phyloP scores from a whole-genome alignment of 1,140 invertebrate genomes.

The Tyrophagus putrescentiae region DNA sequence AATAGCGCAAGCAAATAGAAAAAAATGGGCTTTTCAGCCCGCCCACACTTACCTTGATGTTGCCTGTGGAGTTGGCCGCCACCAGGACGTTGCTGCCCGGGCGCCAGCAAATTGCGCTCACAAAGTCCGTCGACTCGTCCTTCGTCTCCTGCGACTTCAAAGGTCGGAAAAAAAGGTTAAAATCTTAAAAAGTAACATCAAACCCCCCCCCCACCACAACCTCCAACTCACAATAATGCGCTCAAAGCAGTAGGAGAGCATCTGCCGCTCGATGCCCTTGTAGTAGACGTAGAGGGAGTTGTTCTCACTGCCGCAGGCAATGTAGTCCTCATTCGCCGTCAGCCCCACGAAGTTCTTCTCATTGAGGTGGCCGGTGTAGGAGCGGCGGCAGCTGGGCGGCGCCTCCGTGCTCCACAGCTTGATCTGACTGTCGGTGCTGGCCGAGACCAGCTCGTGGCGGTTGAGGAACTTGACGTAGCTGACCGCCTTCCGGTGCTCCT shows the following conservation, averaged over 20 bases:
- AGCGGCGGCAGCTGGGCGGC: conserved; percentile 55
- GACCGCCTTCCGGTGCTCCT: conserved; percentile 84
- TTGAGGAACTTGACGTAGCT: conserved; percentile 91
- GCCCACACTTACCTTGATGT: conserved; percentile 53
- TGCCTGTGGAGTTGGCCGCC: conserved; percentile 88
- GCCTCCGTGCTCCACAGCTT: conserved; percentile 81
- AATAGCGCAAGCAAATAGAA: too few relatives aligned
- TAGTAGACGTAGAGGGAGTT: conserved; percentile 88
- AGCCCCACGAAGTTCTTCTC: conserved; percentile 95
- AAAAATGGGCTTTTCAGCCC: neutral
- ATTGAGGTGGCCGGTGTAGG: conserved; percentile 83
- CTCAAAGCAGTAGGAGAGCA: conserved; percentile 78
- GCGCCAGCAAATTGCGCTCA: conserved; percentile 88
- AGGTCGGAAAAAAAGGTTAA: conserved; percentile 14
- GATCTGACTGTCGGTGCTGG: conserved; percentile 83
- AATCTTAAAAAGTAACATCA: neutral
- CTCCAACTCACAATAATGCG: conserved; percentile 48
- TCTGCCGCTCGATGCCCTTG: conserved; percentile 68
- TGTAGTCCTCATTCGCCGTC: conserved; percentile 84
- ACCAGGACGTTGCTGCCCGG: conserved; percentile 69
- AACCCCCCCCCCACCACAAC: neutral
- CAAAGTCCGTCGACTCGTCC: conserved; percentile 80
- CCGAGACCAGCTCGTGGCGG: conserved; percentile 73
- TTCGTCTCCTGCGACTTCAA: conserved; percentile 54
- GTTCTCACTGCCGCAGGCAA: conserved; percentile 90